Conservation (phyloP, 2,113 vertebrate genomes). For the Oncorhynchus tshawytscha region DNA sequence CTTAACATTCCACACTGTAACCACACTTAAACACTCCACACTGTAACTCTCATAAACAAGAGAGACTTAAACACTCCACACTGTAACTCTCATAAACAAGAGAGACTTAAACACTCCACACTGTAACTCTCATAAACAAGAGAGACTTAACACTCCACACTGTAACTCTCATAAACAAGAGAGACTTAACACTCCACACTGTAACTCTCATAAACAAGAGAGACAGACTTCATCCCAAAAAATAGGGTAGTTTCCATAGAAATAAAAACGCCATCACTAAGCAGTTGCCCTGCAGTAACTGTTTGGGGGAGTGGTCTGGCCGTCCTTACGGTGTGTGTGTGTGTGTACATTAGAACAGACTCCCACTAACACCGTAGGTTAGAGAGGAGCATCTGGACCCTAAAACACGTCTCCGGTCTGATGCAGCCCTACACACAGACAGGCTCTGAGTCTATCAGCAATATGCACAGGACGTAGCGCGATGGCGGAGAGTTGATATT, state of each 20-base stretch:
- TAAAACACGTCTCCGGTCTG: slow-evolving; percentile 29
- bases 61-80: too few species aligned
- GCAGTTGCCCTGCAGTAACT: slow-evolving; percentile 14
- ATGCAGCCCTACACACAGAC: slow-evolving; percentile 1
- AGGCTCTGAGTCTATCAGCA: slow-evolving; percentile 4
- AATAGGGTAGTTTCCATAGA: slow-evolving; percentile 36
- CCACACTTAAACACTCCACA: too few species aligned
- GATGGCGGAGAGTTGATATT: not conserved
- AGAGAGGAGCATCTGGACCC: slow-evolving; percentile 39
- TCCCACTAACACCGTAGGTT: slow-evolving; percentile 14
- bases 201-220: not conserved
- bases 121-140: not conserved
- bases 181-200: not conserved
- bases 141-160: not conserved
- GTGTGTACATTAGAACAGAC: slow-evolving; percentile 27
- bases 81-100: too few species aligned
- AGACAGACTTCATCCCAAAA: not conserved
- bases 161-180: not conserved
- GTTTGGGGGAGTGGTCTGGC: slow-evolving; percentile 36
- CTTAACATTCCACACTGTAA: too few species aligned
- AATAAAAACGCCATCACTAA: slow-evolving; percentile 24
- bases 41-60: too few species aligned
- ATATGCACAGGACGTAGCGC: not conserved
- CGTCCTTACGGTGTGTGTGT: slow-evolving; percentile 6
- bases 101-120: too few species aligned